Percentiles rank a stretch among this genome's conserved stretches.
These are phyloP conservation scores for Gobio occitaniae DNA, from an alignment of 2,797 vertebrate genomes.

Conservation along the genomic window DNA sequence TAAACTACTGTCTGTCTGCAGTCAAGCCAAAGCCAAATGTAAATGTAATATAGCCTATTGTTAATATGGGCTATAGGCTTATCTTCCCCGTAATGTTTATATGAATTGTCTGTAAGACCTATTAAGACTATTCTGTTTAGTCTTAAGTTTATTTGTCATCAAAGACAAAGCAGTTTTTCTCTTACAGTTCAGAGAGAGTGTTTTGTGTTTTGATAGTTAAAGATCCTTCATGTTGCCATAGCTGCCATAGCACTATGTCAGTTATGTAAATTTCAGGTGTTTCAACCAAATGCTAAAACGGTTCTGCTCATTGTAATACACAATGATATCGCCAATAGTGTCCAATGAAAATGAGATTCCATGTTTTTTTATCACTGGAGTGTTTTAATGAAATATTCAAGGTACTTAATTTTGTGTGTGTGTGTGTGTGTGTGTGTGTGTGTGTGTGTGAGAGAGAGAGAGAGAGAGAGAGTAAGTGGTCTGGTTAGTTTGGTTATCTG, in stretches of 20 bases:
- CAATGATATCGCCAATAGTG: slow-evolving; percentile 2
- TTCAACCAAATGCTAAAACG: slow-evolving; percentile 6
- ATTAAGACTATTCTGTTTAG: background rate
- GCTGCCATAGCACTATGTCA: background rate
- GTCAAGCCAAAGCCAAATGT: background rate
- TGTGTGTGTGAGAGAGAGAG: background rate
- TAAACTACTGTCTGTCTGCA: background rate
- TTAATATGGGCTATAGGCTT: background rate
- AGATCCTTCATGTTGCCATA: background rate
- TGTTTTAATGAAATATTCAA: background rate
- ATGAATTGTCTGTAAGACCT: background rate
- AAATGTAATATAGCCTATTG: background rate
- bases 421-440: background rate
- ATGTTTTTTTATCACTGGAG: background rate
- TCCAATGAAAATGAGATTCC: slow-evolving; percentile 2
- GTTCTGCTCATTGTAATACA: slow-evolving; percentile 5
- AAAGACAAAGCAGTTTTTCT: background rate
- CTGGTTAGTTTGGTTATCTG: slow-evolving; percentile 34
- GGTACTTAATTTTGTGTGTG: background rate
- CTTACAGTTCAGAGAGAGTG: background rate
- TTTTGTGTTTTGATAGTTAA: background rate
- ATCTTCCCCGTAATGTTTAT: background rate
- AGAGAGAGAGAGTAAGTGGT: background rate
- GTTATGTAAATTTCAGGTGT: slow-evolving; percentile 36
- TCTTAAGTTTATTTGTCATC: background rate